These are phyloP conservation scores for Listronotus bonariensis DNA, from an alignment of 1,140 invertebrate species.

Conservation along the genomic window DNA sequence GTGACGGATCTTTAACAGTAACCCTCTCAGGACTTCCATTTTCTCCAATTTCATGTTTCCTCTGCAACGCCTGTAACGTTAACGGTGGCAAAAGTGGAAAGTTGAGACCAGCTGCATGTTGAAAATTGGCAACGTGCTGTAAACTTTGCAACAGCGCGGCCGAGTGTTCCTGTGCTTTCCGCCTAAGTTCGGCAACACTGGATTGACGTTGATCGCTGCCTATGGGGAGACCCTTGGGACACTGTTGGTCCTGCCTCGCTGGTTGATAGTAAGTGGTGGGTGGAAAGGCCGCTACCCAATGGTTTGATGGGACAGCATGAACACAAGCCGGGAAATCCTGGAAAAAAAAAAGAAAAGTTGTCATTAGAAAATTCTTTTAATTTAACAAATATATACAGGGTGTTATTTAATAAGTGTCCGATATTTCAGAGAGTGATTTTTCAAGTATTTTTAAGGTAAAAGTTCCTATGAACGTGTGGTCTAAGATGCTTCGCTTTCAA, in stretches of 20 bases:
- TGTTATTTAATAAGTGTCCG: too few relatives aligned
- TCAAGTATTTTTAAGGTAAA: too few relatives aligned
- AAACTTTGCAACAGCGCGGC: constrained; percentile 79
- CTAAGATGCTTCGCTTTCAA: too few relatives aligned
- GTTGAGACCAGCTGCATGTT: constrained; percentile 60
- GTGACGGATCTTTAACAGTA: constrained; percentile 26
- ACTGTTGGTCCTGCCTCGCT: constrained; percentile 26
- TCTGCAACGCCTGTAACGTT: constrained; percentile 55
- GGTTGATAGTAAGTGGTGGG: constrained; percentile 41
- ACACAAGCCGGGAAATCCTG: constrained; percentile 73
- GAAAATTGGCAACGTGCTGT: constrained; percentile 61
- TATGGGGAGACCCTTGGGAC: constrained; percentile 48
- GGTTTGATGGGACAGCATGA: constrained; percentile 77
- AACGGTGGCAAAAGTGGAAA: constrained; percentile 60
- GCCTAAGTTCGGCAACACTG: constrained; percentile 82
- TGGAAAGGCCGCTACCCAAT: constrained; percentile 25
- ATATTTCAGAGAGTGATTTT: too few relatives aligned
- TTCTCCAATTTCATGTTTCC: constrained; percentile 46
- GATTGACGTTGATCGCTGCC: constrained; percentile 68
- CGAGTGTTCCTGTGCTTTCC: constrained; percentile 90
- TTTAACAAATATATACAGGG: too few relatives aligned
- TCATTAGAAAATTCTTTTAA: too few relatives aligned
- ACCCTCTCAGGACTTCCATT: constrained; percentile 12
- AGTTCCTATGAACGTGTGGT: too few relatives aligned
- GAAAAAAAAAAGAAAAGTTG: too few relatives aligned